These are phyloP conservation scores for Melanotaenia trifasciata DNA, from an alignment of 2,797 vertebrate genomes.

Conservation along the genomic window DNA sequence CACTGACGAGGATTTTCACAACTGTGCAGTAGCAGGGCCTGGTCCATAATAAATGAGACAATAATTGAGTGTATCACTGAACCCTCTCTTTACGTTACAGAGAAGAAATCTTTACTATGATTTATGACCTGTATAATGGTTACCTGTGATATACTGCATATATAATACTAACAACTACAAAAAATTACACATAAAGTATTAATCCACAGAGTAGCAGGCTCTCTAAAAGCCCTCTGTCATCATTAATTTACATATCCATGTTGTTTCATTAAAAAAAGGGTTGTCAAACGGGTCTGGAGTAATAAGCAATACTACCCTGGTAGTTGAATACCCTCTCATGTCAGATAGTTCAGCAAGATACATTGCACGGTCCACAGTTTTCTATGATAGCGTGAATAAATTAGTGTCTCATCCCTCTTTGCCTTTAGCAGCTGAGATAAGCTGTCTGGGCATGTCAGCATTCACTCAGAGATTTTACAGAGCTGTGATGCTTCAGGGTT, in stretches of 20 bases:
- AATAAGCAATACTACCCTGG: background rate
- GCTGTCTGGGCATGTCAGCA: background rate
- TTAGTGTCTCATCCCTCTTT: background rate
- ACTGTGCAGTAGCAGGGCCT: slow-evolving; percentile 49
- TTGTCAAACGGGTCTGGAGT: slow-evolving; percentile 2
- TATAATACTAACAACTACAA: slow-evolving; percentile 15
- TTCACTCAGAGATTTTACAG: background rate
- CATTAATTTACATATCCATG: slow-evolving; percentile 25
- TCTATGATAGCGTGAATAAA: slow-evolving; percentile 5
- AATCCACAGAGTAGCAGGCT: background rate
- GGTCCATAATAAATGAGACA: slow-evolving; percentile 76
- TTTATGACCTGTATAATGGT: slow-evolving; percentile 6
- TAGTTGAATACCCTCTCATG: background rate
- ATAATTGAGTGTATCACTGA: slow-evolving; percentile 67
- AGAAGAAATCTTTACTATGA: slow-evolving; percentile 16
- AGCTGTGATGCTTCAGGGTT: background rate
- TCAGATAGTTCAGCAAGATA: background rate
- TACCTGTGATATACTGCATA: slow-evolving; percentile 5
- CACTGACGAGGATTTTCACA: slow-evolving; percentile 54
- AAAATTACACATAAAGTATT: slow-evolving; percentile 19
- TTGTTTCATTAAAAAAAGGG: slow-evolving; percentile 6
- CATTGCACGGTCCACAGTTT: background rate
- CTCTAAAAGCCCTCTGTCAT: slow-evolving; percentile 11
- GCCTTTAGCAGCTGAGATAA: slow-evolving; percentile 1
- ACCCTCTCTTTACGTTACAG: slow-evolving; percentile 16